Evolutionary conservation across 1,140 invertebrate genomes (phyloP).

Genomic region (Drosophila jambulina): DNA sequence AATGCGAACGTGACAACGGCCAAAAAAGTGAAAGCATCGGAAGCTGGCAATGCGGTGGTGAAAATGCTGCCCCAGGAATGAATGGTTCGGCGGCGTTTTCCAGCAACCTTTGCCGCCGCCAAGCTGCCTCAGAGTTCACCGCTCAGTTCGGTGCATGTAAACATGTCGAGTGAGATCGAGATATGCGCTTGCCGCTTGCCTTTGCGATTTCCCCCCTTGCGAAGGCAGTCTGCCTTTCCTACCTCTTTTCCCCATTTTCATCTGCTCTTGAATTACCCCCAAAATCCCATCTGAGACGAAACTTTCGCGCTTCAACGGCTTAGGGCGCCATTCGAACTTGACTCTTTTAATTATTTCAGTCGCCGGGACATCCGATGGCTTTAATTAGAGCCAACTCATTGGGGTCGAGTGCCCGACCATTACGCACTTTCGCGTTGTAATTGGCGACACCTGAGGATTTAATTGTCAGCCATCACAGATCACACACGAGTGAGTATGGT

Average conservation of each 20-base stretch:
- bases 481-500: constrained; percentile 15
- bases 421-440: constrained; percentile 69
- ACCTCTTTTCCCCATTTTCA: constrained; percentile 1
- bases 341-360: constrained; percentile 24
- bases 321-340: constrained; percentile 31
- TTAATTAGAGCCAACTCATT: constrained; percentile 45
- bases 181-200: constrained; percentile 23
- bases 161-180: constrained; percentile 46
- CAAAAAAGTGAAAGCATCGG: constrained; percentile 79
- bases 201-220: constrained; percentile 12
- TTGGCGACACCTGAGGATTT: constrained; percentile 72
- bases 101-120: constrained; percentile 40
- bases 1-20: constrained; percentile 77
- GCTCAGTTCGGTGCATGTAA: constrained; percentile 58
- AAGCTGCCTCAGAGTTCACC: constrained; percentile 49
- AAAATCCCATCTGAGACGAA: constrained; percentile 8
- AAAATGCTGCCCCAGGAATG: constrained; percentile 61
- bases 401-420: constrained; percentile 65
- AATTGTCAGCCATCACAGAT: constrained; percentile 44
- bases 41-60: constrained; percentile 47
- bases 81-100: constrained; percentile 21
- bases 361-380: constrained; percentile 34
- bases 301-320: constrained; percentile 27
- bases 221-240: constrained; percentile 1
- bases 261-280: not conserved